Percentiles rank a stretch among this genome's conserved stretches.
phyloP scores from a whole-genome alignment of 2,797 vertebrate species.

The Melanotaenia nigrans region DNA sequence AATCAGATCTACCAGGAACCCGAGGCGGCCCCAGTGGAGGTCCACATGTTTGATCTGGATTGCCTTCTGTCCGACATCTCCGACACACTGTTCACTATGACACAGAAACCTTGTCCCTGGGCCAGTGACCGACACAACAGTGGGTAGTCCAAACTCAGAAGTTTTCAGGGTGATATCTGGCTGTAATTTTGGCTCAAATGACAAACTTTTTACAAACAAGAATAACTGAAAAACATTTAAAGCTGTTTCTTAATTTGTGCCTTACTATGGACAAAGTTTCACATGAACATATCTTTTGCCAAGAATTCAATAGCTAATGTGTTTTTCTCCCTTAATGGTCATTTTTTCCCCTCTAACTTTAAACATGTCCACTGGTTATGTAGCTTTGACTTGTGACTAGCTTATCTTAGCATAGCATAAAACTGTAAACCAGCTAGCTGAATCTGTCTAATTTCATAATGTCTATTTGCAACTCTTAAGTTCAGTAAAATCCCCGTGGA shows the following conservation, averaged over 20 bases:
- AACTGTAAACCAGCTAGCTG: neutral
- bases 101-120: conserved; percentile 86
- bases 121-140: conserved; percentile 84
- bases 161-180: conserved; percentile 4
- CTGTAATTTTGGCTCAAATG: conserved; percentile 1
- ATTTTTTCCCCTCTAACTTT: neutral
- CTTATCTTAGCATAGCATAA: neutral
- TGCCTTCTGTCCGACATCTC: conserved; percentile 95
- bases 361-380: neutral
- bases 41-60: conserved; percentile 93
- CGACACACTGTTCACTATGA: conserved; percentile 98
- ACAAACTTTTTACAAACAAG: neutral
- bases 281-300: neutral
- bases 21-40: conserved; percentile 84
- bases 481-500: neutral
- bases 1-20: conserved; percentile 90
- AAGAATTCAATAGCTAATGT: neutral
- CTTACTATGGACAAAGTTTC: neutral
- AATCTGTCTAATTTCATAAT: neutral
- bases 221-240: neutral
- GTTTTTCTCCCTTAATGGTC: too few species aligned
- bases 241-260: neutral
- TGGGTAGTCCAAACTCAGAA: conserved; percentile 68
- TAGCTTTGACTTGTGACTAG: neutral
- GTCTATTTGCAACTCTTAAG: neutral